Conservation (phyloP, 1,140 invertebrate genomes). For the Melipona quadrifasciata region DNA sequence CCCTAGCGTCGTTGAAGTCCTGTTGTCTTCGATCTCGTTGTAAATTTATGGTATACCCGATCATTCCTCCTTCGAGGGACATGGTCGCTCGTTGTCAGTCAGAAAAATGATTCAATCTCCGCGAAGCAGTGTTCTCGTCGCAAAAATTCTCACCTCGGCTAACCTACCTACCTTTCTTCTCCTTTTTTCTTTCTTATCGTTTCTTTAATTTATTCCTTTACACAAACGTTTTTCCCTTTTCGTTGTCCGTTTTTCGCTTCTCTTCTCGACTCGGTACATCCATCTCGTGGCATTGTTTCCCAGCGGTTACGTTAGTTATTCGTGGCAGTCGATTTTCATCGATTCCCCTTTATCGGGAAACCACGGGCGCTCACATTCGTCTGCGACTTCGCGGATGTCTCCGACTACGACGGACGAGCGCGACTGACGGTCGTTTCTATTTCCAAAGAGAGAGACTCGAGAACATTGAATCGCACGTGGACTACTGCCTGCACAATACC, state of each 20-base stretch:
- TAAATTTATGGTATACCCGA: too few species aligned
- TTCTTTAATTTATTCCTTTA: background rate
- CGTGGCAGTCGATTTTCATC: background rate
- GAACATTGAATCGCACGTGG: background rate
- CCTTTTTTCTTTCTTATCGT: background rate
- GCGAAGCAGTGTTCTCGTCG: background rate
- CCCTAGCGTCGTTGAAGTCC: too few species aligned
- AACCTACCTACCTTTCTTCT: background rate
- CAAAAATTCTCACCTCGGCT: slow-evolving; percentile 12
- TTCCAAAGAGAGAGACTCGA: background rate
- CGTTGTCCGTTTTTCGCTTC: background rate
- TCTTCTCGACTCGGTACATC: background rate
- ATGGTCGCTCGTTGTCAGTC: background rate
- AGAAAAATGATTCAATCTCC: background rate
- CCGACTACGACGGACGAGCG: background rate
- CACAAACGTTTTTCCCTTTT: background rate
- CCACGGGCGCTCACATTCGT: background rate
- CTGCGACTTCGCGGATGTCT: background rate
- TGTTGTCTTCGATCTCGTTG: background rate
- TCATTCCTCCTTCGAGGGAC: background rate
- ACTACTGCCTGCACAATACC: too few species aligned
- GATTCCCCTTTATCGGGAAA: background rate
- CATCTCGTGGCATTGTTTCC: background rate
- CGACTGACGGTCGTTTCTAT: background rate
- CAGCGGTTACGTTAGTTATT: background rate